Percentiles rank a stretch among this genome's conserved stretches.
phyloP scores from a whole-genome alignment of 2,888 invertebrate species.

The Cryptophagus acutangulus region DNA sequence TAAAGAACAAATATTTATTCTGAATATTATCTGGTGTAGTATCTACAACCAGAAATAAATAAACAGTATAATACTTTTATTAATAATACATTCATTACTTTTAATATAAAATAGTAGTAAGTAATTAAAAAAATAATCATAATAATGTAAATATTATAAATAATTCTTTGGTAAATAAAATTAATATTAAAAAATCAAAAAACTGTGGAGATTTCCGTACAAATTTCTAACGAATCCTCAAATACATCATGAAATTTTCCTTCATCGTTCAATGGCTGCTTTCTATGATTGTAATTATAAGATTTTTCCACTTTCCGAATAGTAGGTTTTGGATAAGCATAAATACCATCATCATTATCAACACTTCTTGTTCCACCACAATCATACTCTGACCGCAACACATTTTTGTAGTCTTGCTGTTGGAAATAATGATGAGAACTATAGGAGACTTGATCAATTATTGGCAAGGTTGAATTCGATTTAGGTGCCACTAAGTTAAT shows the following conservation, averaged over 20 bases:
- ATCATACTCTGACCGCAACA: not conserved
- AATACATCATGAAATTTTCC: slow-evolving; percentile 29
- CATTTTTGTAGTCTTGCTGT: not conserved
- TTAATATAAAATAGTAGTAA: slow-evolving; percentile 12
- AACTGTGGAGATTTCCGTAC: slow-evolving; percentile 17
- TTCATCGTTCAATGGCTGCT: slow-evolving; percentile 3
- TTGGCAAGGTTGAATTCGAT: not conserved
- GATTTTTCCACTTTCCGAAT: too few species aligned
- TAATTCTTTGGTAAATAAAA: slow-evolving; percentile 1
- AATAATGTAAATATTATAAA: not conserved
- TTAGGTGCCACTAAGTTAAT: not conserved
- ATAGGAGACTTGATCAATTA: not conserved
- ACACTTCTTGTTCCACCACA: not conserved
- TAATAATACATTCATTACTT: too few species aligned
- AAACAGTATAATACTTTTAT: too few species aligned
- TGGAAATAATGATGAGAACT: not conserved
- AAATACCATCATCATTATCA: not conserved
- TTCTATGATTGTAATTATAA: too few species aligned
- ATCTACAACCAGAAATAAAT: too few species aligned
- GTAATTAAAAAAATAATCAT: slow-evolving; percentile 10
- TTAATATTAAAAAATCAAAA: slow-evolving; percentile 15
- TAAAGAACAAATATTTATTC: too few species aligned
- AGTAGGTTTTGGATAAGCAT: too few species aligned
- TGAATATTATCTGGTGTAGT: too few species aligned
- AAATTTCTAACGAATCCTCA: slow-evolving; percentile 37